A percentile compares a stretch with the other conserved stretches of the same genome.
Conservation (phyloP, 92 coral and sea anemone genomes). For the Parazoanthus atlanticus region DNA sequence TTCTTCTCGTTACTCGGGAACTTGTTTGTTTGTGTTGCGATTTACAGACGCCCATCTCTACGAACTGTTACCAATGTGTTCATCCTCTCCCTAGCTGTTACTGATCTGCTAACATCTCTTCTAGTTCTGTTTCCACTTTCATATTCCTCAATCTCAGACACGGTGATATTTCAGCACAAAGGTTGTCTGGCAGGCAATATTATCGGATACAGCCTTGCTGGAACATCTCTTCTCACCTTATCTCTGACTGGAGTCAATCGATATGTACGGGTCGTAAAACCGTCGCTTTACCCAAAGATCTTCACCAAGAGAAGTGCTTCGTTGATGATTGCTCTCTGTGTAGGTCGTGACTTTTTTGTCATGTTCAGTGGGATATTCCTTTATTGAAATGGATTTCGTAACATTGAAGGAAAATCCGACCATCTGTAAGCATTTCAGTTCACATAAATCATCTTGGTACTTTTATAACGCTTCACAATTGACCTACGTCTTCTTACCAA, state of each 20-base stretch:
- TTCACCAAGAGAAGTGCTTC: not conserved
- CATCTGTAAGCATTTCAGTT: not conserved
- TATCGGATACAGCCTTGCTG: not conserved
- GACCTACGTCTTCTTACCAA: not conserved
- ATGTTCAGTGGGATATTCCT: not conserved
- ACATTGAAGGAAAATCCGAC: not conserved
- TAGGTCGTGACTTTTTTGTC: not conserved
- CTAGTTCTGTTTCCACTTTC: slow-evolving; percentile 1
- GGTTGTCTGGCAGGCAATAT: not conserved
- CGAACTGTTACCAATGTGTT: not conserved
- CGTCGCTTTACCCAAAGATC: not conserved
- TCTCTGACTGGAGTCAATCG: not conserved
- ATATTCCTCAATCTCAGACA: not conserved
- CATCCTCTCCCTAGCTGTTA: not conserved
- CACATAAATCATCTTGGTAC: not conserved
- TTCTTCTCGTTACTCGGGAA: not conserved
- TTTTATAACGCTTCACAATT: not conserved
- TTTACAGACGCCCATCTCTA: not conserved
- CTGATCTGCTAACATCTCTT: not conserved
- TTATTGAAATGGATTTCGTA: not conserved
- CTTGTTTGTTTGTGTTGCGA: not conserved
- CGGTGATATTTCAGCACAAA: not conserved
- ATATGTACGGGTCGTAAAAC: not conserved
- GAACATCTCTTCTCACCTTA: not conserved
- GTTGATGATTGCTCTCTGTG: not conserved